phyloP scores from a whole-genome alignment of 2,797 vertebrate species.

The Tauraco hartlaubi region DNA sequence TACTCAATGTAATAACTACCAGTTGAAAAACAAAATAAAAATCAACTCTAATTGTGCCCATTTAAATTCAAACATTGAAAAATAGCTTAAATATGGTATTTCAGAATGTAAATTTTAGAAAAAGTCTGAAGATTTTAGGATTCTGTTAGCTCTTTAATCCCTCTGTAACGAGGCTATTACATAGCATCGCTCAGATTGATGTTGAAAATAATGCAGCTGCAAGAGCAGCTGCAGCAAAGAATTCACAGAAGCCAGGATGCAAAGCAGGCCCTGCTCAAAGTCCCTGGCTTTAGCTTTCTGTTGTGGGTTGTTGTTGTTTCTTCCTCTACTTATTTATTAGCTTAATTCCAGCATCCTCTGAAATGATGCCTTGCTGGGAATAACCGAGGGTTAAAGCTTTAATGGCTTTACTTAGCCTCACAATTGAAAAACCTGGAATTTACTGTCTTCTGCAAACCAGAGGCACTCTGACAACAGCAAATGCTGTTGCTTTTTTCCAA shows the following conservation, averaged over 20 bases:
- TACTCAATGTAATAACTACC: conserved; percentile 54
- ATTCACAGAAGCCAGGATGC: conserved; percentile 32
- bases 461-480: background rate
- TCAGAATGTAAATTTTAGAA: conserved; percentile 27
- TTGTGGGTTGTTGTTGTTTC: background rate
- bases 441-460: background rate
- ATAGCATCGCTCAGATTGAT: conserved; percentile 27
- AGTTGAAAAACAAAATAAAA: conserved; percentile 61
- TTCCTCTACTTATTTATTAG: conserved; percentile 6
- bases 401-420: background rate
- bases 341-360: conserved; percentile 29
- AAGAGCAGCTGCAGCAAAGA: conserved; percentile 56
- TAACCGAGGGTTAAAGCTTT: background rate
- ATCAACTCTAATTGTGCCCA: conserved; percentile 61
- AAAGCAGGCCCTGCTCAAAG: conserved; percentile 14
- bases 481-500: background rate
- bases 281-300: conserved; percentile 5
- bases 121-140: conserved; percentile 36
- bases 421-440: conserved; percentile 19
- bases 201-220: conserved; percentile 67
- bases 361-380: background rate
- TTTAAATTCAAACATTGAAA: conserved; percentile 53
- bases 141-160: conserved; percentile 44
- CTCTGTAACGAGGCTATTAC: conserved; percentile 61
- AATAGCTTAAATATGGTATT: conserved; percentile 67